Conservation (phyloP, 2,888 invertebrate genomes). For the Chrysolina americana region DNA sequence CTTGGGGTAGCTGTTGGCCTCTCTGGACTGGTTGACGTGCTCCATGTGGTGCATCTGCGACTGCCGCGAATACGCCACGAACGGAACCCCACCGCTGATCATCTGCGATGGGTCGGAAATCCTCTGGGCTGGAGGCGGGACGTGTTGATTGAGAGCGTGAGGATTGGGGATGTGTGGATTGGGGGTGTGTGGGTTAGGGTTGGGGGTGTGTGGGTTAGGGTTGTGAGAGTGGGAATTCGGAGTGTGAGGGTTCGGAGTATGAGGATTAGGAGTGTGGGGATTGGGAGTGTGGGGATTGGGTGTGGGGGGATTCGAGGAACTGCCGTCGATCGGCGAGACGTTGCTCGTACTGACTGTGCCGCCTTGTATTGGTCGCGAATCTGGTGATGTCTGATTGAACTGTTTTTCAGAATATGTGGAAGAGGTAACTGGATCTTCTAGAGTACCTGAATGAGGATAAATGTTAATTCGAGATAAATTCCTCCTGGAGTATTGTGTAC, state of each 20-base stretch:
- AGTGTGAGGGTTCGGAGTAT: constrained; percentile 48
- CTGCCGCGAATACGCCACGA: constrained; percentile 46
- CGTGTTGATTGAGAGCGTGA: constrained; percentile 49
- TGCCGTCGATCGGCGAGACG: constrained; percentile 79
- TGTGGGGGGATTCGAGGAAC: constrained; percentile 73
- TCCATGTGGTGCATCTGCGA: constrained; percentile 47
- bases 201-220: background rate
- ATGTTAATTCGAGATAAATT: too few relatives aligned
- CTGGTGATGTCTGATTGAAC: constrained; percentile 71
- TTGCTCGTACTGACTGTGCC: constrained; percentile 89
- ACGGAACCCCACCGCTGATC: constrained; percentile 46
- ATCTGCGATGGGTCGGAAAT: constrained; percentile 47
- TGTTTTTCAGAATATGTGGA: constrained; percentile 77
- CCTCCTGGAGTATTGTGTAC: too few relatives aligned
- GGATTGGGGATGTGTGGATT: constrained; percentile 27
- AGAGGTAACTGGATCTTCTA: constrained; percentile 79
- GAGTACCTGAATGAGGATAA: constrained; percentile 61
- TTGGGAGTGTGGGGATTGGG: constrained; percentile 66
- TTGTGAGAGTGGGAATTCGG: constrained; percentile 28
- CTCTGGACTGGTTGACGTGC: constrained; percentile 36
- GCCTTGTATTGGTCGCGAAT: constrained; percentile 85
- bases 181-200: constrained; percentile 58
- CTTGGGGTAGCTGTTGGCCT: constrained; percentile 43
- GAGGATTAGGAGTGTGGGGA: constrained; percentile 52
- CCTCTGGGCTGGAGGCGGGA: constrained; percentile 38